Conservation (phyloP, 2,113 vertebrate genomes). For the Trogon melanurus region DNA sequence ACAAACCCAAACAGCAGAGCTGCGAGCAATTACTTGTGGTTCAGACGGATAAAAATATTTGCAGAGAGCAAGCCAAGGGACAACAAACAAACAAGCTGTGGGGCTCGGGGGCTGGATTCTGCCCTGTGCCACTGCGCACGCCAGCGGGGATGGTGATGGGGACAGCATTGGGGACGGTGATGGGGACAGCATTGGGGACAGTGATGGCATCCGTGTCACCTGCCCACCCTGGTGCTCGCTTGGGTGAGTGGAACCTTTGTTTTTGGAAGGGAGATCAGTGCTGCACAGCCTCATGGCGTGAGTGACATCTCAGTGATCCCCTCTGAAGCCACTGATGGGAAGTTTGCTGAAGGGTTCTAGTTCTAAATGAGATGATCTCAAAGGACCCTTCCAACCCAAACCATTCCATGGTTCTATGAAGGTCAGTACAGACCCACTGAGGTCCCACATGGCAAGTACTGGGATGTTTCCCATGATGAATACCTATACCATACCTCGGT, state of each 20-base stretch:
- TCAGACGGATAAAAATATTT: neutral
- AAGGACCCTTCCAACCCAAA: too few relatives aligned
- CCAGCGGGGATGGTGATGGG: neutral
- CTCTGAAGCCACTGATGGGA: rapidly evolving
- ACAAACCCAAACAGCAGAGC: neutral
- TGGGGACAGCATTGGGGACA: neutral
- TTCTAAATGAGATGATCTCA: too few relatives aligned
- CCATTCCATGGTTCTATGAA: neutral
- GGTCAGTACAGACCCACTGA: neutral
- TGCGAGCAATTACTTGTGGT: neutral
- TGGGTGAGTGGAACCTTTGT: rapidly evolving
- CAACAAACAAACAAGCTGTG: neutral
- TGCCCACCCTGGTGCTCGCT: rapidly evolving
- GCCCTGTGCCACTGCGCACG: rapidly evolving
- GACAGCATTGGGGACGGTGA: rapidly evolving
- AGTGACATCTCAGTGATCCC: neutral
- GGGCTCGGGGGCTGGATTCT: neutral
- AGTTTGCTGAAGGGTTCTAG: neutral
- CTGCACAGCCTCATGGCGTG: rapidly evolving
- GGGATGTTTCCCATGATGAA: neutral
- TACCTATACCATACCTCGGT: neutral
- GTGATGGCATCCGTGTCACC: rapidly evolving
- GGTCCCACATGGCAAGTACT: neutral
- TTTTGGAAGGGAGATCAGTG: neutral
- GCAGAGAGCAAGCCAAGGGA: neutral